A percentile compares a stretch with the other conserved stretches of the same genome.
These are phyloP conservation scores for Zaprionus africanus DNA, from an alignment of 1,140 invertebrate species.

Conservation along the genomic window DNA sequence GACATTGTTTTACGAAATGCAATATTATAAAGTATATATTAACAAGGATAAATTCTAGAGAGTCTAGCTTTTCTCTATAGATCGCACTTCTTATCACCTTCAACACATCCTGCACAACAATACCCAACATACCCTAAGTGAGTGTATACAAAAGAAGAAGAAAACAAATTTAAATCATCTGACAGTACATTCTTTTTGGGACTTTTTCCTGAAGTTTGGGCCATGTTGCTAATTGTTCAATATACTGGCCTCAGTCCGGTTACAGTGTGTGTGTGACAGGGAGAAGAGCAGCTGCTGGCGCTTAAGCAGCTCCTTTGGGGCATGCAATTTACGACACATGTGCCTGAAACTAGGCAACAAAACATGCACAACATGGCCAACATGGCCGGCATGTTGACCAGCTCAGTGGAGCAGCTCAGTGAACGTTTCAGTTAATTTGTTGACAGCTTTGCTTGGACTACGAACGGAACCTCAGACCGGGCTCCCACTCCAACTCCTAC, in stretches of 20 bases:
- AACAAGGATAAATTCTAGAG: too few species aligned
- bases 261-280: conserved; percentile 6
- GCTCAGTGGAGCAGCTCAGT: conserved; percentile 25
- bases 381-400: conserved; percentile 57
- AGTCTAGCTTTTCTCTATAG: too few species aligned
- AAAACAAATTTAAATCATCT: conserved; percentile 56
- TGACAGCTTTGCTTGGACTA: conserved; percentile 67
- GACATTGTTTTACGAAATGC: too few species aligned
- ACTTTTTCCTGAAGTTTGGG: conserved; percentile 9
- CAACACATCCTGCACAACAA: not conserved
- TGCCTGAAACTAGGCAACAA: conserved; percentile 62
- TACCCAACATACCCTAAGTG: not conserved
- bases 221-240: conserved; percentile 73
- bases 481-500: not conserved
- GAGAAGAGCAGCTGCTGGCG: conserved; percentile 53
- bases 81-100: too few species aligned
- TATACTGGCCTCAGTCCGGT: conserved; percentile 38
- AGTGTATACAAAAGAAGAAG: conserved; percentile 12
- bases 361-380: conserved; percentile 49
- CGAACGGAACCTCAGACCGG: conserved; percentile 21
- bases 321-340: conserved; percentile 74
- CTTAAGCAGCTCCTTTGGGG: conserved; percentile 56
- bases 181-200: conserved; percentile 29
- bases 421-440: conserved; percentile 80
- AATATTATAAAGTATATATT: too few species aligned